Evolutionary conservation across 2,113 vertebrate genomes (phyloP).

Genomic region (Scopus umbretta): DNA sequence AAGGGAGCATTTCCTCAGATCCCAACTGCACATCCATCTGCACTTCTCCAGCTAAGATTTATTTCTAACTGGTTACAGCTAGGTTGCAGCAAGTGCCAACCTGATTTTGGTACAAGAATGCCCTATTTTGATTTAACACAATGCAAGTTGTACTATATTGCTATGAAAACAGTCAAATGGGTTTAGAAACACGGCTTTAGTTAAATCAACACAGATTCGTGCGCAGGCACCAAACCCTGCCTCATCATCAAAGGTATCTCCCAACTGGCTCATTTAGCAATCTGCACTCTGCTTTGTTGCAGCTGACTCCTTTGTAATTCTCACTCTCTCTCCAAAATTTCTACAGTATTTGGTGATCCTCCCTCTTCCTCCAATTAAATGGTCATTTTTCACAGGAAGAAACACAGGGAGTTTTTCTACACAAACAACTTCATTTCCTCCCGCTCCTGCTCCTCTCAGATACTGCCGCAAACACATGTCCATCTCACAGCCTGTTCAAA

Average conservation of each 20-base stretch:
- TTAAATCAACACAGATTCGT: neutral
- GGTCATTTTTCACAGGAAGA: neutral
- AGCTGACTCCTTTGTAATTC: neutral
- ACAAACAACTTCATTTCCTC: neutral
- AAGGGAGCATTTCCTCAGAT: neutral
- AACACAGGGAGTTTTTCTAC: neutral
- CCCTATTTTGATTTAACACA: neutral
- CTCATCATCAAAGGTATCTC: neutral
- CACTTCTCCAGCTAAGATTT: neutral
- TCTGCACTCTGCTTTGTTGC: neutral
- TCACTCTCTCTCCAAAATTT: neutral
- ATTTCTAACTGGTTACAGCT: neutral
- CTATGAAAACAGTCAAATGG: neutral
- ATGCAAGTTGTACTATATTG: neutral
- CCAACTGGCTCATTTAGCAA: neutral
- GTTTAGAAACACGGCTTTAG: neutral
- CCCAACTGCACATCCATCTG: neutral
- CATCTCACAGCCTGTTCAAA: neutral
- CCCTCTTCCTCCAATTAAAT: neutral
- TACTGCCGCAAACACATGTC: neutral
- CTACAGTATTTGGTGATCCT: neutral
- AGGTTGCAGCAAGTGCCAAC: neutral
- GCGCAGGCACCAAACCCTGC: neutral
- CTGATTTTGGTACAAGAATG: neutral
- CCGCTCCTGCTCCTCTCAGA: neutral